These are phyloP conservation scores for Balaenoptera acutorostrata DNA, from an alignment of 2,113 vertebrate genomes.

Conservation along the genomic window DNA sequence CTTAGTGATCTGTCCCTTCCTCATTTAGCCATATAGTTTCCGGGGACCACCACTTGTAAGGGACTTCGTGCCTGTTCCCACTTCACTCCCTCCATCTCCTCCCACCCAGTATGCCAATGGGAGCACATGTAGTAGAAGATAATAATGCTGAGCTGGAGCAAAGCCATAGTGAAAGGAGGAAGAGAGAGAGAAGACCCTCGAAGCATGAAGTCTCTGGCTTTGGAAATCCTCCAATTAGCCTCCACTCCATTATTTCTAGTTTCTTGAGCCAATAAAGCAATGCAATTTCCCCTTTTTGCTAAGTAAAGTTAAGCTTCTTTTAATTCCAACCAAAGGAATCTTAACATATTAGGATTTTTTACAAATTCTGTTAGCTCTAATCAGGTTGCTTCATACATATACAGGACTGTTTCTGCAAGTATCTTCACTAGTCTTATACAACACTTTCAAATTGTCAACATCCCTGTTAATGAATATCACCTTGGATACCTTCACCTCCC, in stretches of 20 bases:
- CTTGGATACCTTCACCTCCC: neutral
- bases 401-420: neutral
- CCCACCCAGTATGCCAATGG: neutral
- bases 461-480: neutral
- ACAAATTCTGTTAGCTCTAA: neutral
- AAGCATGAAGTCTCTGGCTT: neutral
- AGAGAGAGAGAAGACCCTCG: neutral
- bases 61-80: neutral
- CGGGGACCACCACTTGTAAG: neutral
- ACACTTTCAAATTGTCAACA: neutral
- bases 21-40: neutral
- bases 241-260: neutral
- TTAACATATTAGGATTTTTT: neutral
- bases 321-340: neutral
- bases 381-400: neutral
- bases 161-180: neutral
- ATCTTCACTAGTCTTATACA: neutral
- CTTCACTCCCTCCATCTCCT: neutral
- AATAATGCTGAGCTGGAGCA: neutral
- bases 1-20: neutral
- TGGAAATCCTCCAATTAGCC: neutral
- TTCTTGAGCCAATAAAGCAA: conserved; percentile 1
- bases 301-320: neutral
- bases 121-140: neutral
- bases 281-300: neutral